phyloP scores from a whole-genome alignment of 2,113 vertebrate genomes.

The Xiphorhynchus elegans region DNA sequence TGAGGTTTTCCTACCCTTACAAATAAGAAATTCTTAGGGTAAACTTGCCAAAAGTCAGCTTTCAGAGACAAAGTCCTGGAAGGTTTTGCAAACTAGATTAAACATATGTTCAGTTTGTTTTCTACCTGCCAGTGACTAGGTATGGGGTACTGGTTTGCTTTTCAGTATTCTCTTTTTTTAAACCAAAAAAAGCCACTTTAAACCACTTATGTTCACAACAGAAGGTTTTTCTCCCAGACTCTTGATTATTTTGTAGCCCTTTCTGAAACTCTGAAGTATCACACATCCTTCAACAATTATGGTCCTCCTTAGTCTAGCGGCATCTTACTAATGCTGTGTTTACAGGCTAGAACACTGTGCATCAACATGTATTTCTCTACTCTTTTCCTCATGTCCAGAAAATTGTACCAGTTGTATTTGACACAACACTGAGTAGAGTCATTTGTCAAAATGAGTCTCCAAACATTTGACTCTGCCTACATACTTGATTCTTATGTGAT shows the following conservation, averaged over 20 bases:
- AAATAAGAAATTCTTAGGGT: background rate
- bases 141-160: background rate
- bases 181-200: background rate
- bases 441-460: background rate
- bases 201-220: background rate
- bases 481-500: background rate
- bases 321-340: background rate
- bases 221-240: background rate
- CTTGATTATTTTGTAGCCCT: background rate
- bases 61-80: background rate
- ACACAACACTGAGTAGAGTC: background rate
- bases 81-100: background rate
- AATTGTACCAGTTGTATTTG: background rate
- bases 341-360: background rate
- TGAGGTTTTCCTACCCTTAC: background rate
- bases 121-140: background rate
- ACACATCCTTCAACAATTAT: background rate
- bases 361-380: background rate
- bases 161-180: background rate
- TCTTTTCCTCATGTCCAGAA: background rate
- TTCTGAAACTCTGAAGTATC: background rate
- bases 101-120: background rate
- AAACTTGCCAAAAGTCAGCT: background rate
- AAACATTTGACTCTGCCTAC: background rate
- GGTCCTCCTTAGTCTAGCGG: background rate